Evolutionary conservation across 64 coral and sea anemone species (phyloP).

Genomic region (Trachythela sp.): DNA sequence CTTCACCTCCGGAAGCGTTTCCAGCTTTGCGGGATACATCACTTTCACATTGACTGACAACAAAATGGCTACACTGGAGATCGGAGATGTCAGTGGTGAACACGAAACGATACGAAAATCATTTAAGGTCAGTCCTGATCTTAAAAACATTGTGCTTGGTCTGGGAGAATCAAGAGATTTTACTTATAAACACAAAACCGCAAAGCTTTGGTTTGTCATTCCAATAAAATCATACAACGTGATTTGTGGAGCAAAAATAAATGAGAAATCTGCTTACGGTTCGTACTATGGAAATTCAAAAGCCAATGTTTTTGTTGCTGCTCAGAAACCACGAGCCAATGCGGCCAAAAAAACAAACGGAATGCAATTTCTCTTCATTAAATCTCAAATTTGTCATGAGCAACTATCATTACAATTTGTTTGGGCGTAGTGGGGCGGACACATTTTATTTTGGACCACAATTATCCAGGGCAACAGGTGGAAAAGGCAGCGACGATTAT

Average conservation of each 20-base stretch:
- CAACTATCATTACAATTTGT: slow-evolving; percentile 56
- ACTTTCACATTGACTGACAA: slow-evolving; percentile 36
- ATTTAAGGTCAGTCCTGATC: slow-evolving; percentile 19
- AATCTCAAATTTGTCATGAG: slow-evolving; percentile 26
- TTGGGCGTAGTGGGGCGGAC: slow-evolving; percentile 44
- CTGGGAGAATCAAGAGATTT: slow-evolving; percentile 43
- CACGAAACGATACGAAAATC: slow-evolving; percentile 13
- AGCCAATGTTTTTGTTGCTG: slow-evolving; percentile 43
- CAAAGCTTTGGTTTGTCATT: slow-evolving; percentile 38
- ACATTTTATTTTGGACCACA: slow-evolving; percentile 58
- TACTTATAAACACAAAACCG: slow-evolving; percentile 38
- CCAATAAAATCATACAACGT: slow-evolving; percentile 41
- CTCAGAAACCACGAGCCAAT: slow-evolving; percentile 18
- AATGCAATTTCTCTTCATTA: slow-evolving; percentile 19
- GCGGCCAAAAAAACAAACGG: neutral
- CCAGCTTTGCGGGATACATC: slow-evolving; percentile 35
- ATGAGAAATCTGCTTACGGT: slow-evolving; percentile 24
- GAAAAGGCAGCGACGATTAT: slow-evolving; percentile 46
- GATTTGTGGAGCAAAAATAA: slow-evolving; percentile 14
- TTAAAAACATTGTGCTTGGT: slow-evolving; percentile 52
- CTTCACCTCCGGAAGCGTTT: slow-evolving; percentile 30
- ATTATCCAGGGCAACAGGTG: slow-evolving; percentile 37
- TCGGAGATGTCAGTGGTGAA: slow-evolving; percentile 32
- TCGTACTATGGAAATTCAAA: slow-evolving; percentile 56
- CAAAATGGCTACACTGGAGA: slow-evolving; percentile 21